phyloP scores from a whole-genome alignment of 2,113 vertebrate species.

The Setophaga petechia region DNA sequence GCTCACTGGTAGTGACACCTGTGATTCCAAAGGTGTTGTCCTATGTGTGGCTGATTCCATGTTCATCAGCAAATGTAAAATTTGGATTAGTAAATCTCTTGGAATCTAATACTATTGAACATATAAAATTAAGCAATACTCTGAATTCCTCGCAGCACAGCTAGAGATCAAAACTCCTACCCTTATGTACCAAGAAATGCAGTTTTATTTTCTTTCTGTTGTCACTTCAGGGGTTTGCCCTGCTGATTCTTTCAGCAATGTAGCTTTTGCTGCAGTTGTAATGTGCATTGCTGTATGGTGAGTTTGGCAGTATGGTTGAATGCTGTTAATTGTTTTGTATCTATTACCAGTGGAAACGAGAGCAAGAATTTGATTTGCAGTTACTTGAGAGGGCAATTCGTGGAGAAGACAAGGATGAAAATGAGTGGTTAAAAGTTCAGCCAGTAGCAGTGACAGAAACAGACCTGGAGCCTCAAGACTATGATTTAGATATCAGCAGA shows the following conservation, averaged over 20 bases:
- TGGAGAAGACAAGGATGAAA: slow-evolving; percentile 85
- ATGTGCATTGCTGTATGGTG: not conserved
- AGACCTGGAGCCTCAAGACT: slow-evolving; percentile 90
- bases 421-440: slow-evolving; percentile 87
- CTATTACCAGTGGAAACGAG: slow-evolving; percentile 92
- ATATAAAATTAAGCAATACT: not conserved
- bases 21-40: not conserved
- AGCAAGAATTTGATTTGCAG: slow-evolving; percentile 99
- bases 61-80: not conserved
- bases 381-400: slow-evolving; percentile 89
- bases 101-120: not conserved
- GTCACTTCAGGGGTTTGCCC: not conserved
- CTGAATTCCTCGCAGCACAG: not conserved
- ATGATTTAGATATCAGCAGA: slow-evolving; percentile 91
- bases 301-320: slow-evolving; percentile 2
- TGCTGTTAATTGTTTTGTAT: slow-evolving; percentile 70
- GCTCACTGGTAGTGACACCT: not conserved
- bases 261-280: not conserved
- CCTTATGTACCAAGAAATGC: not conserved
- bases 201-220: not conserved
- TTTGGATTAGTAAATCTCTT: not conserved
- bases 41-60: not conserved
- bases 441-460: slow-evolving; percentile 78
- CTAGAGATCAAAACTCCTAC: not conserved
- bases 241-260: not conserved